These are phyloP conservation scores for Pollenia griseotomentosa DNA, from an alignment of 2,888 invertebrate species.

Conservation along the genomic window DNA sequence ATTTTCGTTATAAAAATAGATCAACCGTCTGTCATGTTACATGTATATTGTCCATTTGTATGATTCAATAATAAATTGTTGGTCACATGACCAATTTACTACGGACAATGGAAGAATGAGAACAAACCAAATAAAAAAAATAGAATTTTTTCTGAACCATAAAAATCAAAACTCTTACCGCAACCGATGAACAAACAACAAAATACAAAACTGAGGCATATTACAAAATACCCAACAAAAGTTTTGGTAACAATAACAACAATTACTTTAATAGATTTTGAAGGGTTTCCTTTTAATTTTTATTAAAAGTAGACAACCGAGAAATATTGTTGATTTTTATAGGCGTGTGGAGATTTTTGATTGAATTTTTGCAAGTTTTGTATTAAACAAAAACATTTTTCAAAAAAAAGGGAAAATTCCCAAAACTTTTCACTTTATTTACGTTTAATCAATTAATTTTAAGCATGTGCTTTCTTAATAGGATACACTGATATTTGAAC, in stretches of 20 bases:
- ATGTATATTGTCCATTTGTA: slow-evolving; percentile 29
- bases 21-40: slow-evolving; percentile 29
- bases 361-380: slow-evolving; percentile 35
- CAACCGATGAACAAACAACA: slow-evolving; percentile 54
- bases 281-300: slow-evolving; percentile 54
- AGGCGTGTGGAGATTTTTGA: slow-evolving; percentile 60
- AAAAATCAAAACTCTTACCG: slow-evolving; percentile 73
- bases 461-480: slow-evolving; percentile 56
- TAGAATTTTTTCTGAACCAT: slow-evolving; percentile 22
- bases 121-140: slow-evolving; percentile 49
- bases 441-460: slow-evolving; percentile 66
- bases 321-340: slow-evolving; percentile 47
- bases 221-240: slow-evolving; percentile 37
- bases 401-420: background rate
- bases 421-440: slow-evolving; percentile 30
- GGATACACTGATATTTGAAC: slow-evolving; percentile 31
- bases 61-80: slow-evolving; percentile 66
- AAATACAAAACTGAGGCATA: slow-evolving; percentile 44
- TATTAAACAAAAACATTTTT: background rate
- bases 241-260: slow-evolving; percentile 40
- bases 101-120: slow-evolving; percentile 79
- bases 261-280: slow-evolving; percentile 33
- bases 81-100: slow-evolving; percentile 78
- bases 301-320: slow-evolving; percentile 48
- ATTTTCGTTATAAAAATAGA: slow-evolving; percentile 27